A percentile compares a stretch with the other conserved stretches of the same genome.
Conservation (phyloP, 2,888 invertebrate genomes). For the Xestia xanthographa region DNA sequence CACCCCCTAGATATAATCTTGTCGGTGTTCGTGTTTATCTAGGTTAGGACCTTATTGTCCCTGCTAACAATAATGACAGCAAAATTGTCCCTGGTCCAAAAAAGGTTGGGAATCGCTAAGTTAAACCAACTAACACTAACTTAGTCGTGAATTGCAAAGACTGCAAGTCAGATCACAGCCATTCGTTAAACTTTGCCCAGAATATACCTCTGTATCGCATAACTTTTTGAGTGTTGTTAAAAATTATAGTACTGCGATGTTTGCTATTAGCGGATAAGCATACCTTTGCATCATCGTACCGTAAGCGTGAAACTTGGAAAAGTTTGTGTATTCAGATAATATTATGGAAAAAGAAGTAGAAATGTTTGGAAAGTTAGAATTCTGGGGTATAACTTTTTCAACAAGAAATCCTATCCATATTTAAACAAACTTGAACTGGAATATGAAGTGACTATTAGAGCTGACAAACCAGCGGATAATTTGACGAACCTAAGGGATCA, state of each 20-base stretch:
- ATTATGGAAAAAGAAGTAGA: background rate
- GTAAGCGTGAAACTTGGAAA: slow-evolving; percentile 1
- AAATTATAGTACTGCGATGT: background rate
- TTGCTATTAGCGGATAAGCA: background rate
- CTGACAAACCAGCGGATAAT: no score
- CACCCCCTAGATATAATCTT: no score
- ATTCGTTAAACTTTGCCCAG: slow-evolving; percentile 2
- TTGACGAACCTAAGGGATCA: no score
- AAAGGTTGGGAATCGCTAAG: no score
- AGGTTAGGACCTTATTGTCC: no score
- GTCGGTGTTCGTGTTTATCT: no score
- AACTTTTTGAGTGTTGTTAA: slow-evolving; percentile 4
- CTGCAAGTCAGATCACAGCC: background rate
- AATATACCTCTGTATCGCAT: background rate
- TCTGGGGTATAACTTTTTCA: slow-evolving; percentile 23
- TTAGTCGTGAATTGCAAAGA: background rate
- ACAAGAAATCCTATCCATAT: slow-evolving; percentile 13
- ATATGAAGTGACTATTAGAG: no score
- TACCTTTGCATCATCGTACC: background rate
- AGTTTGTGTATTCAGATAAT: slow-evolving; percentile 12
- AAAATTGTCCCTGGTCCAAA: no score
- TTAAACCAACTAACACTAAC: no score
- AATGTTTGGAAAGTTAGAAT: slow-evolving; percentile 4
- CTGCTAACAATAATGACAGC: no score
- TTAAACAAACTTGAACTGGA: no score